These are phyloP conservation scores for Hydrotaea diabolus DNA, from an alignment of 2,888 invertebrate species.

Conservation along the genomic window DNA sequence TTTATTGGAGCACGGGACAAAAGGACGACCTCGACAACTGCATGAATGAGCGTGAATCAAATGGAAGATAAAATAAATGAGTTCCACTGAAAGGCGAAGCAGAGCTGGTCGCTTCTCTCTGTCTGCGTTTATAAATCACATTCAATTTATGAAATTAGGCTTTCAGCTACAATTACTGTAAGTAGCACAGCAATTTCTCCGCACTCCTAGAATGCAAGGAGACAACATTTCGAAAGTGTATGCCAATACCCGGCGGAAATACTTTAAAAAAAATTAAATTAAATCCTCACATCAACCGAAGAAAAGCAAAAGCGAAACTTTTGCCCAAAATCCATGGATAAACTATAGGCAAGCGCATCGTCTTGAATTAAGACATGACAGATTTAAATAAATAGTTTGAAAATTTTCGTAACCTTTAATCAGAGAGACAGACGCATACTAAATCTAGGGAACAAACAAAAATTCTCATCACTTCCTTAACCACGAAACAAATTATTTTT, in stretches of 20 bases:
- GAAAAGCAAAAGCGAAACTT: neutral
- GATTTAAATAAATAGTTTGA: too few relatives aligned
- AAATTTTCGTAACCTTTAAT: too few relatives aligned
- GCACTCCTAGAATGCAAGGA: too few relatives aligned
- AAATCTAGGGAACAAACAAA: too few relatives aligned
- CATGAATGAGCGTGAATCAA: neutral
- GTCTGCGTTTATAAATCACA: neutral
- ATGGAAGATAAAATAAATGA: neutral
- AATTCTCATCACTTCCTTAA: too few relatives aligned
- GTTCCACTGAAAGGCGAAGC: neutral
- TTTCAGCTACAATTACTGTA: neutral
- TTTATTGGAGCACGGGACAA: neutral
- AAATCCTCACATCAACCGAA: neutral
- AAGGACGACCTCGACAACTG: neutral
- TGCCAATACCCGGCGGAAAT: neutral
- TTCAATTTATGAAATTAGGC: constrained; percentile 12
- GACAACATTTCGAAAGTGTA: neutral
- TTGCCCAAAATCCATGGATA: neutral
- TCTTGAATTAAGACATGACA: neutral
- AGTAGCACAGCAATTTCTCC: neutral
- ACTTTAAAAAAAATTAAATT: neutral
- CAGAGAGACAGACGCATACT: too few relatives aligned
- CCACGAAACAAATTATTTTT: too few relatives aligned
- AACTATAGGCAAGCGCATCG: neutral
- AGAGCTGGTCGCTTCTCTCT: neutral